These are phyloP conservation scores for Apocrypta bakeri DNA, from an alignment of 1,140 invertebrate genomes.

Conservation along the genomic window DNA sequence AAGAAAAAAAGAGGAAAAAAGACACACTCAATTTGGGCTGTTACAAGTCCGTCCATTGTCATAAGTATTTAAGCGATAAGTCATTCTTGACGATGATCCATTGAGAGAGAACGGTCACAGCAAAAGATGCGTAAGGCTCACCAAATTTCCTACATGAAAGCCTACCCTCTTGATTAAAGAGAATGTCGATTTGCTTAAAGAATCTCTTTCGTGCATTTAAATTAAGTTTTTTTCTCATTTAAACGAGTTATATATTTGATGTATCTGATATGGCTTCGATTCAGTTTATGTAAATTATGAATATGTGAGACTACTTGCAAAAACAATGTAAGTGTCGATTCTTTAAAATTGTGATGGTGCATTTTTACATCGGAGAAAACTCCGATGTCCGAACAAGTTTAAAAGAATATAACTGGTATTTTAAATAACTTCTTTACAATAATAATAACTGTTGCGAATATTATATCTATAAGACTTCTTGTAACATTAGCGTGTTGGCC, in stretches of 20 bases:
- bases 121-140: conserved; percentile 7
- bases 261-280: too few relatives aligned
- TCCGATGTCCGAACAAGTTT: too few relatives aligned
- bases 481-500: too few relatives aligned
- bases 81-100: conserved; percentile 70
- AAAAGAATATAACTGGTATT: too few relatives aligned
- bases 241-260: conserved; percentile 18
- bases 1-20: neutral
- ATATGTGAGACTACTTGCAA: too few relatives aligned
- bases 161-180: neutral
- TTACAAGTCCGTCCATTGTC: conserved; percentile 60
- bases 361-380: too few relatives aligned
- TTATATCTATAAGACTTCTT: too few relatives aligned
- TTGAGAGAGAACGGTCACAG: conserved; percentile 14
- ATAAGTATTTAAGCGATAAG: conserved; percentile 65
- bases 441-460: too few relatives aligned
- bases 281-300: too few relatives aligned
- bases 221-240: conserved; percentile 20
- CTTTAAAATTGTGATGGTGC: too few relatives aligned
- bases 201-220: neutral
- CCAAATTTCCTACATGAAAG: conserved; percentile 29
- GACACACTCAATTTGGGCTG: conserved; percentile 64
- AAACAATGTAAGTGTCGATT: too few relatives aligned
- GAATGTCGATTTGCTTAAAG: conserved; percentile 27
- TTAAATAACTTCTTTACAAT: too few relatives aligned